Evolutionary conservation across 2,797 vertebrate species (phyloP).

Genomic region (Leptatherina wallacei): DNA sequence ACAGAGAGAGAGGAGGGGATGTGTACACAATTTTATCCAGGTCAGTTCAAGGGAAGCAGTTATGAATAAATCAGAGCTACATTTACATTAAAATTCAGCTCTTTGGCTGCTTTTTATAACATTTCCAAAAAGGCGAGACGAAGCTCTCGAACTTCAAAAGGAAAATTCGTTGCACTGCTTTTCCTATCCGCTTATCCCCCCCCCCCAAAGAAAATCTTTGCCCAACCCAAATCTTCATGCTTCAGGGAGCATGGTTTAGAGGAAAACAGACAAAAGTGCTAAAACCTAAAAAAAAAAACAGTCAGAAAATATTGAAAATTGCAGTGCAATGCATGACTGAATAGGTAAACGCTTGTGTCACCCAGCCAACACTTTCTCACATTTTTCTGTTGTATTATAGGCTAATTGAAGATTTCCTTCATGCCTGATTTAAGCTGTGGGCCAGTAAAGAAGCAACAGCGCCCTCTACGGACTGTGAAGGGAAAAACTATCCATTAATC

Average conservation of each 20-base stretch:
- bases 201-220: slow-evolving; percentile 4
- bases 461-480: slow-evolving; percentile 48
- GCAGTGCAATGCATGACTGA: slow-evolving; percentile 3
- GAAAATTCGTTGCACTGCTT: slow-evolving; percentile 16
- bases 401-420: slow-evolving; percentile 2
- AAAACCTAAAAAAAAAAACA: background rate
- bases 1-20: too few species aligned
- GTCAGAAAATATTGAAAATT: background rate
- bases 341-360: background rate
- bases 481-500: background rate
- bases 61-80: slow-evolving; percentile 76
- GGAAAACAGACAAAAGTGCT: slow-evolving; percentile 9
- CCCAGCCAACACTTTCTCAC: background rate
- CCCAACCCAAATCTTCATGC: background rate
- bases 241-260: slow-evolving; percentile 6
- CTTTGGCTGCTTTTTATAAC: slow-evolving; percentile 61
- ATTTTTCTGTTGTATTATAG: background rate
- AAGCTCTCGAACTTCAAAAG: slow-evolving; percentile 59
- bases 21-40: slow-evolving; percentile 45
- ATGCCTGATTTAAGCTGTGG: background rate
- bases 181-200: slow-evolving; percentile 27
- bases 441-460: slow-evolving; percentile 24
- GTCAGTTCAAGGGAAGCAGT: slow-evolving; percentile 56
- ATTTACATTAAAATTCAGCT: slow-evolving; percentile 74
- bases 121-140: slow-evolving; percentile 27